Base-by-base conservation (phyloP, 1,140 invertebrate genomes). In the Teleogryllus occipitalis region DNA sequence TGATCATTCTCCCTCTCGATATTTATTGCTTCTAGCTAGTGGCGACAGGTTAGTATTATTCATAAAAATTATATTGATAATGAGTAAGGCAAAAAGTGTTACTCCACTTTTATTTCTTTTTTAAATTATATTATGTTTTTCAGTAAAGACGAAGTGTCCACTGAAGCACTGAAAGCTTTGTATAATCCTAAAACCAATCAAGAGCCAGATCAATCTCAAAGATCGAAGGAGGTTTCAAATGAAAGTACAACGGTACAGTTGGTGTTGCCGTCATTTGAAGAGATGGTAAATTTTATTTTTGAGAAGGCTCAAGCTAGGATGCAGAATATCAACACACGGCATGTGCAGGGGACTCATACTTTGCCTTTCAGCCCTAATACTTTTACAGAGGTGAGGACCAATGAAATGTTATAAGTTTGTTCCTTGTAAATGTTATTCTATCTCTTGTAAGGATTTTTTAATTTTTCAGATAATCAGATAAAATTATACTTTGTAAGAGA, bases 1-100 rank as follows among this genome's bases (percentile, higher is more conserved):
- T 47, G 89, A 94, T 83, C 94, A 96, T 85, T 90, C 94, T 5
- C 91, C 94, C 5, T 94, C 95, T 4, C 88, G 95, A 82, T 97
- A 94, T 84, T 87, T 97, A 18, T 86, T 98, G 54, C 86, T 98
- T n/a, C 84, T 96, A 39, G 94, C 95, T 14, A 92, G 92, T 82
- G 95, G 94, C 54, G 96, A 98, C 84, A 89, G 86, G 93, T 95
- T 86, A 87, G 88, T 18, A 14, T 65, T 39, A 39, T 5, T 39
- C 27, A 39, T 39, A 5, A 39, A 39, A 39, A 39, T 39, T 39
- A 39, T 39, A 39, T 39, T 39, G 27, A 39, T n/a, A n/a, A n/a
- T 39, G 27, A 39, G 27, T 39, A 39, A 2, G 5, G 27, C 54
- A 14, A 18, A 65, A 65, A 65, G 54, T 65, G 27, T 65, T 10